These are phyloP conservation scores for Dendroctonus ponderosae DNA, from an alignment of 1,140 invertebrate genomes.

Conservation along the genomic window DNA sequence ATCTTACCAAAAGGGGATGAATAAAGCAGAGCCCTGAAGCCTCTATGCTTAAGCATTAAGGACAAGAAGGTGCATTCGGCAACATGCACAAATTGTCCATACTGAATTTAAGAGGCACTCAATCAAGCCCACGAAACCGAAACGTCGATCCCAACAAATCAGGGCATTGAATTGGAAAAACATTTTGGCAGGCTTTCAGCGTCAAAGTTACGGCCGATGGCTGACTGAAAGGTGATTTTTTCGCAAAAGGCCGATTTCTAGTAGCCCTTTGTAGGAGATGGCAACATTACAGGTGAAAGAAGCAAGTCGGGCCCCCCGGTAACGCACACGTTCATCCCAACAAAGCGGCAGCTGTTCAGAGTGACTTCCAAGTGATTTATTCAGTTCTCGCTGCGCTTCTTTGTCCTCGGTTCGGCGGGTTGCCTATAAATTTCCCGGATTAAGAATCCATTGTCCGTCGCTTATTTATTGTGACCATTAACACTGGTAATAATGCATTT, in stretches of 20 bases:
- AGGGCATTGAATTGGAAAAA: constrained; percentile 10
- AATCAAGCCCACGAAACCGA: not conserved
- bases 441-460: constrained; percentile 51
- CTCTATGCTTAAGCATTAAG: too few relatives aligned
- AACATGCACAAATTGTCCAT: not conserved
- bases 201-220: too few relatives aligned
- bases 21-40: too few relatives aligned
- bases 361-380: constrained; percentile 42
- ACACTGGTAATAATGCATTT: constrained; percentile 52
- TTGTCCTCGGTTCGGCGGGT: constrained; percentile 38
- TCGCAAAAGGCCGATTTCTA: too few relatives aligned
- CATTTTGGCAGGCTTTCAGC: not conserved
- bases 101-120: constrained; percentile 8
- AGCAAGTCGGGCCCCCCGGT: not conserved
- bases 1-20: too few relatives aligned
- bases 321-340: constrained; percentile 1
- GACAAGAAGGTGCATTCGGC: not conserved
- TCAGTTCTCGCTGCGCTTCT: constrained; percentile 43
- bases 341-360: constrained; percentile 41
- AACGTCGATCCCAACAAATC: constrained; percentile 5
- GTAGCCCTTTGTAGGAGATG: too few relatives aligned
- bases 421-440: constrained; percentile 49
- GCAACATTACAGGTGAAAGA: too few relatives aligned
- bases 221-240: too few relatives aligned
- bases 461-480: constrained; percentile 52